Base-by-base conservation (phyloP, 1,140 invertebrate species). In the Eumaeus atala region DNA sequence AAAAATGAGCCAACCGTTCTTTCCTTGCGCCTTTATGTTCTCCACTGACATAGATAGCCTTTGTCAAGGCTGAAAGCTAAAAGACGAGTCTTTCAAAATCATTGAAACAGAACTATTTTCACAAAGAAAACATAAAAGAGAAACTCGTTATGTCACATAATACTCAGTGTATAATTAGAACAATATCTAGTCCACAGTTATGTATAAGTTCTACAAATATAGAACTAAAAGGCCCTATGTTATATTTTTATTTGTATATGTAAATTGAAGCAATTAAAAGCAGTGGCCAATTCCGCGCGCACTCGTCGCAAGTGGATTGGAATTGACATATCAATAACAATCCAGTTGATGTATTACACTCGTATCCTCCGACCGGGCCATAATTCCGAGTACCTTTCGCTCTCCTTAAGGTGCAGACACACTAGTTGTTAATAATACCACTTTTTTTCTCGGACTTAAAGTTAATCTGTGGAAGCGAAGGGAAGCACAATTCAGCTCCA, bases 301-400 rank as follows among this genome's bases (percentile, higher is more conserved):
- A 42, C 58, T 60, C 49, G 48, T 55, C 18, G 47, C 52, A 36
- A 64, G 58, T 62, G 60, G 62, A 55, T 51, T 64, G 65, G 65
- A 56, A 59, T 58, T 61, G 66, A 64, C 69, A 69, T 70, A 70
- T 70, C 70, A 69, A 72, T 72, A 70, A 69, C 67, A 72, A 65
- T 72, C 64, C 61, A 63, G 56, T 57, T 70, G 67, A 72, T 65
- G 62, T 62, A 64, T 66, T 63, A 53, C 62, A 60, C 66, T 62
- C 56, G 54, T 51, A 37, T 58, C 52, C 52, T 56, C 62, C 48
- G 55, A 54, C 53, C 42, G 37, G 55, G 56, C 54, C 55, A 51
- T n/a, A n/a, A n/a, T 50, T 56, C 57, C 50, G 50, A 64, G 56
- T 55, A 54, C 59, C 49, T 60, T 51, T 58, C 54, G 51, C 48